Evolutionary conservation across 1,140 invertebrate genomes (phyloP).

Genomic region (Pseudomyrmex sp.): DNA sequence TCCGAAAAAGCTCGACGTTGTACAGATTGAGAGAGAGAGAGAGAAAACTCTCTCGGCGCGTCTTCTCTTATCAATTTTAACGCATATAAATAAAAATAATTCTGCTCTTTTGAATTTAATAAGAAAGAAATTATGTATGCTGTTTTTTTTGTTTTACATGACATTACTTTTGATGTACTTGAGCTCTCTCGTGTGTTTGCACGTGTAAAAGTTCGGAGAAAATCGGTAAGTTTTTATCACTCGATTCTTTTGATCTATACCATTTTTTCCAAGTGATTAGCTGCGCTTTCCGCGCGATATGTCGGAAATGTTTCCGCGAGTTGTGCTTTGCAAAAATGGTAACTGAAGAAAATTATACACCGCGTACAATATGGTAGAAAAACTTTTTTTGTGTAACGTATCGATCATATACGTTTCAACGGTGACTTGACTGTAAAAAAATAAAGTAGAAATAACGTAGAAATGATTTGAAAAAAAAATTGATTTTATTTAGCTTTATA

Average conservation of each 20-base stretch:
- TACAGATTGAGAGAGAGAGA: not conserved
- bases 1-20: not conserved
- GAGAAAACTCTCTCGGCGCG: too few relatives aligned
- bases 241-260: not conserved
- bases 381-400: too few relatives aligned
- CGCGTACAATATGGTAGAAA: too few relatives aligned
- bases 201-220: not conserved
- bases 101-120: not conserved
- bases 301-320: not conserved
- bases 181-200: not conserved
- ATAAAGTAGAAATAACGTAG: too few relatives aligned
- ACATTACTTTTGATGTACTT: not conserved
- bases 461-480: too few relatives aligned
- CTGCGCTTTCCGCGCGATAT: not conserved
- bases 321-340: not conserved
- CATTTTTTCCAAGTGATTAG: not conserved
- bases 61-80: not conserved
- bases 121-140: too few relatives aligned
- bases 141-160: not conserved
- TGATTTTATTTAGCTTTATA: too few relatives aligned
- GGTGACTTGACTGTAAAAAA: too few relatives aligned
- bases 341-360: too few relatives aligned
- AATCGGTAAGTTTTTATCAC: not conserved
- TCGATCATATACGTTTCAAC: too few relatives aligned
- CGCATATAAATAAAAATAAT: conserved; percentile 16